Percentiles rank a stretch among this genome's conserved stretches.
These are phyloP conservation scores for Chydorus sphaericus DNA, from an alignment of 2,888 invertebrate genomes.

Conservation along the genomic window DNA sequence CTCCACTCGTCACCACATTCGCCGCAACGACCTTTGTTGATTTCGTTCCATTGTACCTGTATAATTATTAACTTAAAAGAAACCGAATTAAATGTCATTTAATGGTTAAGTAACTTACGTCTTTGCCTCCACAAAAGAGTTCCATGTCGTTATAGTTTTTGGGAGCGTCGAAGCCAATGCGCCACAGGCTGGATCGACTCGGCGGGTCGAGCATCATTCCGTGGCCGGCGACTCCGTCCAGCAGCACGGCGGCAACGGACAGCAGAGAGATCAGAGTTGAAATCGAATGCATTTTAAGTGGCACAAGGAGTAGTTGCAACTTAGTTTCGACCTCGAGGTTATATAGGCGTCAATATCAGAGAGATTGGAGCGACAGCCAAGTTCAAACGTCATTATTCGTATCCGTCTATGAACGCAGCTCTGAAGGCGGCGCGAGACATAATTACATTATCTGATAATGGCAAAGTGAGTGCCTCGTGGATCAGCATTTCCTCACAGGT, in stretches of 20 bases:
- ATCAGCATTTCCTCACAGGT: no score
- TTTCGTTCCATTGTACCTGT: background rate
- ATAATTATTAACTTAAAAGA: background rate
- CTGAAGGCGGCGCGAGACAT: no score
- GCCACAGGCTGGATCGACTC: background rate
- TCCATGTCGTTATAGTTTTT: slow-evolving; percentile 7
- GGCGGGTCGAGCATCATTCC: slow-evolving; percentile 9
- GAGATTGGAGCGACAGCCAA: no score
- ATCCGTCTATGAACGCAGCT: no score
- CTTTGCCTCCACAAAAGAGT: background rate
- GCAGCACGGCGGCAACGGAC: background rate
- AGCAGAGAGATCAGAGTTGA: background rate
- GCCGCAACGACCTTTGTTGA: slow-evolving; percentile 8
- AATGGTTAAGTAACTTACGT: background rate
- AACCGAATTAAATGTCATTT: background rate
- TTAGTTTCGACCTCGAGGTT: no score
- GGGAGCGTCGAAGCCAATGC: background rate
- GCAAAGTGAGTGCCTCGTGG: no score
- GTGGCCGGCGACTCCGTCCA: background rate
- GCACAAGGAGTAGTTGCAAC: no score
- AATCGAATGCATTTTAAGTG: no score
- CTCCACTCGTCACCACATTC: slow-evolving; percentile 11
- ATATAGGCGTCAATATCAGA: no score
- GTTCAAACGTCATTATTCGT: no score
- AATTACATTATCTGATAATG: no score